phyloP scores from a whole-genome alignment of 2,888 invertebrate genomes.

The Achlya flavicornis region DNA sequence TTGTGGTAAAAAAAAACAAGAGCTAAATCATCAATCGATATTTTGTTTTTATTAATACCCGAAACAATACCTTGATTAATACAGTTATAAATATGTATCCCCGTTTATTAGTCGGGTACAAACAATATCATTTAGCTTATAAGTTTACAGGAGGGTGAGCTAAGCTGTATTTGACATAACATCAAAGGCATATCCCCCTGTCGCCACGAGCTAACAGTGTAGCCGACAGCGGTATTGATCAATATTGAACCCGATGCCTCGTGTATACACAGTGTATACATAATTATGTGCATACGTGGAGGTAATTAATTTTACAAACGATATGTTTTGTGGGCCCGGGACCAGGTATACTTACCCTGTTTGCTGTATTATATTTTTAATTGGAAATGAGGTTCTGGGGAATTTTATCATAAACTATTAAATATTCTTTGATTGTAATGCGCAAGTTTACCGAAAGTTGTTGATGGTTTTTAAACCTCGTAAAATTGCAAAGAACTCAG shows the following conservation, averaged over 20 bases:
- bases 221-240: conserved; percentile 30
- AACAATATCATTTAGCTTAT: conserved; percentile 12
- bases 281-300: conserved; percentile 1
- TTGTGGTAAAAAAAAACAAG: too few species aligned
- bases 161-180: conserved; percentile 15
- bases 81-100: neutral
- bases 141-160: conserved; percentile 12
- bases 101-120: too few species aligned
- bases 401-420: too few species aligned
- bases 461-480: too few species aligned
- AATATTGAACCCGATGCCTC: conserved; percentile 19
- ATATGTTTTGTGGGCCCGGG: neutral
- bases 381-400: neutral
- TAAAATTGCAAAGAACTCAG: too few species aligned
- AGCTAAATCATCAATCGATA: too few species aligned
- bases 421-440: too few species aligned
- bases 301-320: conserved; percentile 22
- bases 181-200: conserved; percentile 13
- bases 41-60: too few species aligned
- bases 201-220: conserved; percentile 5
- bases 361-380: neutral
- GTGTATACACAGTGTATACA: conserved; percentile 16
- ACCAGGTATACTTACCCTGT: neutral
- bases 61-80: neutral
- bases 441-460: too few species aligned